Evolutionary conservation across 92 coral and sea anemone genomes (phyloP), one percentile per base, ranked within the genome.

Genomic region (Parazoanthus swiftii): DNA sequence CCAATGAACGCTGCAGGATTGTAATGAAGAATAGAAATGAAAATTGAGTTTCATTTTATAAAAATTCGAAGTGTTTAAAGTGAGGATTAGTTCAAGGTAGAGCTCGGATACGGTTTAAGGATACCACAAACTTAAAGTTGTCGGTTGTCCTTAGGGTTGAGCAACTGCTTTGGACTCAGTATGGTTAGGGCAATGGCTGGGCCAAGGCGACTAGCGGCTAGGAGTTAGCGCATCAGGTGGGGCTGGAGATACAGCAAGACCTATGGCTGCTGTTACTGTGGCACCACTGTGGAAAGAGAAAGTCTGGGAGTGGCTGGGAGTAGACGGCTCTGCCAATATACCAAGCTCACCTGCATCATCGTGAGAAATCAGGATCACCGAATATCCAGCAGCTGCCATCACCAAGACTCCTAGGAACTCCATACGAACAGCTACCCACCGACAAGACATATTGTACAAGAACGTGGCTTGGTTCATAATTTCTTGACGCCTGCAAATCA

Each of bases 341-440:
- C 77, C 46, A 6, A 13, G 23, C 86, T 38, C 46, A 84, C 87
- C 87, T 84, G 87, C 66, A 33, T 84, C 87, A 44, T 84, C 87
- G 6, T 36, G 42, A 43, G 78, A 84, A 25, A 68, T 14, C 46
- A 84, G 20, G 58, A 84, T 71, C 43, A 84, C 87, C 48, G 87
- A 71, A 71, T 84, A 84, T 25, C 79, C 77, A 16, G 78, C 77
- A n/a, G 26, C 77, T 13, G 87, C 87, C 87, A 84, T 84, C 65
- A 84, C 74, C 35, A 84, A 16, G 43, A 84, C 87, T 84, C 78
- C 87, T 4, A 84, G 39, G 51, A 71, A 70, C 42, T 84, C 87
- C 79, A 84, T 84, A 59, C 87, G 77, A 23, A 84, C 78, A 26
- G 87, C 79, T 13, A 29, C 87, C 87, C 87, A 84, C 68, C 87